Evolutionary conservation across 2,113 vertebrate genomes (phyloP).

Genomic region (Psittacula cyanocephala): DNA sequence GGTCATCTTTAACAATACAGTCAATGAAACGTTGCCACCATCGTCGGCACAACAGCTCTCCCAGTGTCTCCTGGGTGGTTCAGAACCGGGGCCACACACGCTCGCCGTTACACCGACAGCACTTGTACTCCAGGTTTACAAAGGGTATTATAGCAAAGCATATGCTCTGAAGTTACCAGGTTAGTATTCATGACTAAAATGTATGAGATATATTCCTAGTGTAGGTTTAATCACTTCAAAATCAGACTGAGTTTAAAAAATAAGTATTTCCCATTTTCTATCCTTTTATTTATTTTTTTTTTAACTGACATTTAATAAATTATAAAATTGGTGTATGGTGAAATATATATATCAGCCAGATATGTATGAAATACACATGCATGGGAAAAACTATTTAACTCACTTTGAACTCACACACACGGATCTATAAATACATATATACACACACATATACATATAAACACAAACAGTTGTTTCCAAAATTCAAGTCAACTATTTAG

Average conservation of each 20-base stretch:
- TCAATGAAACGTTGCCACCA: background rate
- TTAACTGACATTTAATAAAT: constrained; percentile 75
- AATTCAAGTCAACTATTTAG: constrained; percentile 81
- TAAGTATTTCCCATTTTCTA: constrained; percentile 71
- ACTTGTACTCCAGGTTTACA: background rate
- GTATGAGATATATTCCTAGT: background rate
- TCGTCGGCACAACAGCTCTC: background rate
- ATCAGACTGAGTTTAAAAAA: constrained; percentile 68
- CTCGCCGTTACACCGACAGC: background rate
- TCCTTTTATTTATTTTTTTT: constrained; percentile 57
- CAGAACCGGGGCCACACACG: background rate
- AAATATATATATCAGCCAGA: constrained; percentile 73
- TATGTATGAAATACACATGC: constrained; percentile 77
- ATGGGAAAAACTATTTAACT: constrained; percentile 73
- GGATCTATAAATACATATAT: constrained; percentile 80
- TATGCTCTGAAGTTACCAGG: constrained; percentile 32
- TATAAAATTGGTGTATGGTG: constrained; percentile 74
- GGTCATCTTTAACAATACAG: background rate
- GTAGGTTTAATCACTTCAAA: constrained; percentile 48
- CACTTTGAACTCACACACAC: constrained; percentile 74
- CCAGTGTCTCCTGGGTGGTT: background rate
- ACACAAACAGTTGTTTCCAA: constrained; percentile 72
- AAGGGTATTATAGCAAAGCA: background rate
- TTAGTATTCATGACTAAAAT: constrained; percentile 27
- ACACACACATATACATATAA: constrained; percentile 81